Conservation (phyloP, 2,888 invertebrate species). For the Fragum whitleyi region DNA sequence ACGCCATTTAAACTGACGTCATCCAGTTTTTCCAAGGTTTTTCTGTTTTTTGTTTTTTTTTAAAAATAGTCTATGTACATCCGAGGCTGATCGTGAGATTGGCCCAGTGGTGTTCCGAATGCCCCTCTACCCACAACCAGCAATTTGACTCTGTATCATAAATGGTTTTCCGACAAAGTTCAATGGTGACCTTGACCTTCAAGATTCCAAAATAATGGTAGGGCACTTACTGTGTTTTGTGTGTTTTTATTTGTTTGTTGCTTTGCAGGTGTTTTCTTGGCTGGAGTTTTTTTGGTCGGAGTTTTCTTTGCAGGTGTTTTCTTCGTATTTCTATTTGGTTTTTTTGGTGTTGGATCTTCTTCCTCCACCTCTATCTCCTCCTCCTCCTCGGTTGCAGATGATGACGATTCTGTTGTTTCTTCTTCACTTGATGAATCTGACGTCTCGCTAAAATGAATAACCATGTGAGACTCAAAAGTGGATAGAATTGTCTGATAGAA, state of each 20-base stretch:
- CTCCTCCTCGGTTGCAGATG: slow-evolving; percentile 1
- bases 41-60: no score
- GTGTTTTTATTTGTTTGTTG: slow-evolving; percentile 1
- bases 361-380: background rate
- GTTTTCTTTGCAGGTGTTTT: slow-evolving; percentile 22
- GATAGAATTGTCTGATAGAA: background rate
- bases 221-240: background rate
- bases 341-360: background rate
- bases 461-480: background rate
- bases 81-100: no score
- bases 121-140: no score
- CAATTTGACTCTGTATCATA: no score
- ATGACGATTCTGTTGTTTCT: slow-evolving; percentile 12
- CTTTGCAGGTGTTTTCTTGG: slow-evolving; percentile 19
- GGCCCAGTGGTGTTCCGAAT: no score
- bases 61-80: no score
- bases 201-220: no score
- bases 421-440: slow-evolving; percentile 12
- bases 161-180: no score
- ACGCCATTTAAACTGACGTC: no score
- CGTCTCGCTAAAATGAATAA: slow-evolving; percentile 25
- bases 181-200: no score
- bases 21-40: no score
- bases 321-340: slow-evolving; percentile 6
- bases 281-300: slow-evolving; percentile 12